phyloP scores from a whole-genome alignment of 92 coral and sea anemone genomes.

The Pocillopora meandrina region DNA sequence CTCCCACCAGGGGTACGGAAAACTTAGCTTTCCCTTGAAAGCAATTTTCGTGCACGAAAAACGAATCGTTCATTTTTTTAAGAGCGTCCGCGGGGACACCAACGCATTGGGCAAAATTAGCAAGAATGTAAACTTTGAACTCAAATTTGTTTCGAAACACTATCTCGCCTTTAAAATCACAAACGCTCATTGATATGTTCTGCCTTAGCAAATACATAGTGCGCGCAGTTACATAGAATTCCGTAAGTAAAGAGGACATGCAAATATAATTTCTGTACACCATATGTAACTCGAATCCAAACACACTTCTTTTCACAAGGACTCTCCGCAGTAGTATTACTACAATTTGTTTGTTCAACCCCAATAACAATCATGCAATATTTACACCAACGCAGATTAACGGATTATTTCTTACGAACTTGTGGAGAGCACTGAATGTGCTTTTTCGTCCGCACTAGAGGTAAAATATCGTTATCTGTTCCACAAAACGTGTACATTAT shows the following conservation, averaged over 20 bases:
- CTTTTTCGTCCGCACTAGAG: background rate
- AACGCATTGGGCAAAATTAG: background rate
- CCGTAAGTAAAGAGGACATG: too few species aligned
- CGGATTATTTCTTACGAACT: conserved; percentile 14
- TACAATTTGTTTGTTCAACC: conserved; percentile 28
- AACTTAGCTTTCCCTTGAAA: background rate
- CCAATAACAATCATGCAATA: conserved; percentile 3
- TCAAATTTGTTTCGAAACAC: background rate
- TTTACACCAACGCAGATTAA: conserved; percentile 40
- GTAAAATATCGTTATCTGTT: background rate
- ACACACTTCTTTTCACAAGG: conserved; percentile 11
- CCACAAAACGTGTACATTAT: background rate
- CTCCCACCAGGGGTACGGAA: conserved; percentile 2
- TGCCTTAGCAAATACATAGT: conserved; percentile 3
- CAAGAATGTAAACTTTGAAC: conserved; percentile 12
- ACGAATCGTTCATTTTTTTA: background rate
- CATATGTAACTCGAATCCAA: background rate
- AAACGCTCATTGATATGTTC: conserved; percentile 8
- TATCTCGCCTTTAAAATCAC: conserved; percentile 25
- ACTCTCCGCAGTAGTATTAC: background rate
- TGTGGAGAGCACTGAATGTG: background rate
- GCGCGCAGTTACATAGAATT: background rate
- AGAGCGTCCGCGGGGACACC: background rate
- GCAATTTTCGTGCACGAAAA: background rate
- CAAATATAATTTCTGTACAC: background rate